phyloP scores from a whole-genome alignment of 2,888 invertebrate species.

The Drosophila austrosaltans region DNA sequence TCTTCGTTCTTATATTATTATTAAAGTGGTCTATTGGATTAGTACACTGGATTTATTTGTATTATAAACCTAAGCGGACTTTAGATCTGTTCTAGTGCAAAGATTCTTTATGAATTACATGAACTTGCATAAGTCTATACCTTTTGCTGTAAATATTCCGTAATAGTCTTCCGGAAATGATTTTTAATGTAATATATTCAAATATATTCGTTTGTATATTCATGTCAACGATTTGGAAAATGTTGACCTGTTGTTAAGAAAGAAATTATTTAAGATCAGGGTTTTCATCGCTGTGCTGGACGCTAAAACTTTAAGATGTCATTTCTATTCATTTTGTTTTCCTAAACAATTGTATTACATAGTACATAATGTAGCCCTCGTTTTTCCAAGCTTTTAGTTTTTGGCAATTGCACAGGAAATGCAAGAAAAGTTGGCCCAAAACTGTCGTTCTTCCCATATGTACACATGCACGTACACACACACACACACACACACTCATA shows the following conservation, averaged over 20 bases:
- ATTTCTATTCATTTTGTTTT: constrained; percentile 15
- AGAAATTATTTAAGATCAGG: too few species aligned
- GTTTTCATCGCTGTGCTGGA: too few species aligned
- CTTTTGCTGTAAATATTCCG: too few species aligned
- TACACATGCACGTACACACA: constrained; percentile 25
- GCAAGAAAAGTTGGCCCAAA: constrained; percentile 57
- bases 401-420: constrained; percentile 58
- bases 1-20: background rate
- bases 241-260: too few species aligned
- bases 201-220: too few species aligned
- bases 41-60: background rate
- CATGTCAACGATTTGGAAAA: too few species aligned
- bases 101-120: background rate
- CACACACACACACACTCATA: constrained; percentile 36
- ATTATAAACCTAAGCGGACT: background rate
- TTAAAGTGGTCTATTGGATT: background rate
- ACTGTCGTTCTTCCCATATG: constrained; percentile 49
- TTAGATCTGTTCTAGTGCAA: background rate
- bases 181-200: too few species aligned
- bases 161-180: too few species aligned
- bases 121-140: too few species aligned
- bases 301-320: too few species aligned
- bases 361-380: constrained; percentile 49
- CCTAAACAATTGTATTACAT: constrained; percentile 58
- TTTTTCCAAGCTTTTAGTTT: constrained; percentile 44